Evolutionary conservation across 2,113 vertebrate species (phyloP).

Genomic region (Silurus asotus): DNA sequence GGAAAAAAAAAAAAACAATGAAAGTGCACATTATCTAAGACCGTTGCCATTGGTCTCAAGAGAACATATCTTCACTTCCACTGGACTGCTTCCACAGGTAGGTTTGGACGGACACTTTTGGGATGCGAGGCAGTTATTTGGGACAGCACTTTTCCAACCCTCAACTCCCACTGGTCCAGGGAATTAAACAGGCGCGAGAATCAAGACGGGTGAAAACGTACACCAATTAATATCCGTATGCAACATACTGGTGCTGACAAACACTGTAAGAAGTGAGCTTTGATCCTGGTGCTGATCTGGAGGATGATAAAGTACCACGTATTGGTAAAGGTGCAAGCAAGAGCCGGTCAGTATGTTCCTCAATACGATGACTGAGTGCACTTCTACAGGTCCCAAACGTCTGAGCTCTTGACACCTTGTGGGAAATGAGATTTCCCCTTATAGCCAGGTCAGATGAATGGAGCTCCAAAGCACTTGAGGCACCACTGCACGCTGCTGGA

Average conservation of each 20-base stretch:
- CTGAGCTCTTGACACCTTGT: background rate
- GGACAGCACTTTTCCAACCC: background rate
- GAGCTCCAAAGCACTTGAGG: constrained; percentile 86
- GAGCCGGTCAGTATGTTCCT: background rate
- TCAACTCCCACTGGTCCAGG: constrained; percentile 29
- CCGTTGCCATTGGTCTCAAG: constrained; percentile 4
- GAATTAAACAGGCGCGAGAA: background rate
- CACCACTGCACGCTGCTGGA: constrained; percentile 82
- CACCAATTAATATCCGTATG: constrained; percentile 12
- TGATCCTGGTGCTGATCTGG: constrained; percentile 34
- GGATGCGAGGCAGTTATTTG: constrained; percentile 1
- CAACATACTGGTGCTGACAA: constrained; percentile 25
- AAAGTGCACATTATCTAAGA: constrained; percentile 55
- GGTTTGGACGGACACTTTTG: background rate
- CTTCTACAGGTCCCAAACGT: background rate
- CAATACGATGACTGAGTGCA: background rate
- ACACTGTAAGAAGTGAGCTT: constrained; percentile 31
- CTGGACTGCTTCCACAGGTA: constrained; percentile 38
- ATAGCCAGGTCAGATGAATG: constrained; percentile 77
- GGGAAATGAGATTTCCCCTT: background rate
- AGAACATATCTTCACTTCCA: constrained; percentile 28
- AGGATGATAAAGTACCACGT: constrained; percentile 60
- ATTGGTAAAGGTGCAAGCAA: constrained; percentile 38
- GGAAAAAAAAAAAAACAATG: constrained; percentile 30
- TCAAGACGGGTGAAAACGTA: background rate